Base-by-base conservation (phyloP, 2,797 vertebrate species). In the Anguilla obscura region DNA sequence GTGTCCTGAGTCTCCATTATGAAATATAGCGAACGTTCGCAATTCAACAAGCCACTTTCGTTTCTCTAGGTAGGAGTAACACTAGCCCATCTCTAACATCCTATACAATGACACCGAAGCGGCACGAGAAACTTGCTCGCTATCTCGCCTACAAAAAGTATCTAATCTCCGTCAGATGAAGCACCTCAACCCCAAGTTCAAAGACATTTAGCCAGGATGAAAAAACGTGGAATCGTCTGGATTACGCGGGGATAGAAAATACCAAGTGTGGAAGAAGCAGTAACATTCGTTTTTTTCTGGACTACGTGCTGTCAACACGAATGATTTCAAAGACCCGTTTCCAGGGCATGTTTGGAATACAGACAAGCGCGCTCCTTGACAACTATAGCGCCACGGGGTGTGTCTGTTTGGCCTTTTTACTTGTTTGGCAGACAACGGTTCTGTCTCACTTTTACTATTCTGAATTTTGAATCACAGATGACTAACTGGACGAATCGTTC, bases 321-420 rank as follows among this genome's bases (percentile, higher is more conserved):
- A 16, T 30, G 52, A 54, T 84, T 84, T 84, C 83, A 56, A 27
- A 14, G 80, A 50, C 33, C 21, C 50, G 83, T 84, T 84, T 36
- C 33, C 50, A 40, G 24, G 84, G 36, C 16, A 18, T 45, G 66
- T 30, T 58, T 76, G 66, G 24, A 79, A 76, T 66, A n/a, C 52
- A 18, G 66, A 85, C 87, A 54, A 54, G 54, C 84, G 69, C 48
- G 33, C 84, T 85, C 87, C 71, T 56, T 86, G 87, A 79, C 69
- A 71, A 86, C 86, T 45, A 33, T 18, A 66, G 69, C 83, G 14
- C 52, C 48, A 30, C 50, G 82, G 82, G 82, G 52, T 54, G 79
- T 24, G 79, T 56, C 82, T 33, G 48, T 84, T 84, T 56, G 82
- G 48, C 14, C 52, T 58, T n/a, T 84, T 54, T 84, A 33, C 50